A percentile compares a stretch with the other conserved stretches of the same genome.
Evolutionary conservation across 2,888 invertebrate species (phyloP).

Genomic region (Phortica okadai): DNA sequence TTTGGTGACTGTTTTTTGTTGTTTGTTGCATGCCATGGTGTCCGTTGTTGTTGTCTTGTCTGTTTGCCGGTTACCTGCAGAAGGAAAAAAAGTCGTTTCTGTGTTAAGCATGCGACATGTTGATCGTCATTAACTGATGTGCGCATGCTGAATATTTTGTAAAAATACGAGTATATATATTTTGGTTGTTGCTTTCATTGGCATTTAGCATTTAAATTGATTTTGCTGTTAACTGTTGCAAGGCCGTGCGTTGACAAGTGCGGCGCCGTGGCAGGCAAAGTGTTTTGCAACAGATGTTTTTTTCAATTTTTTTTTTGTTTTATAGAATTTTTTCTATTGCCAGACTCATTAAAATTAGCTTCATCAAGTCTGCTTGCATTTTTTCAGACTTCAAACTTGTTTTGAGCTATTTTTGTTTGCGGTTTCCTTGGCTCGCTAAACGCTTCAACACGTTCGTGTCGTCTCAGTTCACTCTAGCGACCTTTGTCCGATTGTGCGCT

Average conservation of each 20-base stretch:
- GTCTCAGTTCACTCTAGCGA: neutral
- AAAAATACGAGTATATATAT: neutral
- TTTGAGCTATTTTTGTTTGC: neutral
- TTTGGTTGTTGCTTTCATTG: constrained; percentile 5
- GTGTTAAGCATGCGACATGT: constrained; percentile 53
- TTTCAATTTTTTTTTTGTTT: neutral
- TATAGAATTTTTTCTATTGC: neutral
- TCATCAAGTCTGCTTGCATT: neutral
- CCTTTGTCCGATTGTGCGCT: neutral
- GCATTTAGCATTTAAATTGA: constrained; percentile 45
- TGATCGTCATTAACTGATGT: constrained; percentile 28
- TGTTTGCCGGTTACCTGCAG: neutral
- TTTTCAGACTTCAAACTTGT: neutral
- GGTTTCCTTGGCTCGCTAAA: neutral
- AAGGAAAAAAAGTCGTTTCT: constrained; percentile 14
- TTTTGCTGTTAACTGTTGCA: constrained; percentile 29
- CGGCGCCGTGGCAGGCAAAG: neutral
- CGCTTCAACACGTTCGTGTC: constrained; percentile 17
- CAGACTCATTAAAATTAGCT: too few relatives aligned
- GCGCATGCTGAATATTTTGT: neutral
- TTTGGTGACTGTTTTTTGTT: constrained; percentile 24
- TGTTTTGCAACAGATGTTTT: constrained; percentile 17
- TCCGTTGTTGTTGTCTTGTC: constrained; percentile 33
- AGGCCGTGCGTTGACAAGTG: constrained; percentile 6
- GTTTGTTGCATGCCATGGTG: neutral